Evolutionary conservation across 2,888 invertebrate genomes (phyloP), one percentile per base, ranked within the genome.

Genomic region (Mycalesis mineus): DNA sequence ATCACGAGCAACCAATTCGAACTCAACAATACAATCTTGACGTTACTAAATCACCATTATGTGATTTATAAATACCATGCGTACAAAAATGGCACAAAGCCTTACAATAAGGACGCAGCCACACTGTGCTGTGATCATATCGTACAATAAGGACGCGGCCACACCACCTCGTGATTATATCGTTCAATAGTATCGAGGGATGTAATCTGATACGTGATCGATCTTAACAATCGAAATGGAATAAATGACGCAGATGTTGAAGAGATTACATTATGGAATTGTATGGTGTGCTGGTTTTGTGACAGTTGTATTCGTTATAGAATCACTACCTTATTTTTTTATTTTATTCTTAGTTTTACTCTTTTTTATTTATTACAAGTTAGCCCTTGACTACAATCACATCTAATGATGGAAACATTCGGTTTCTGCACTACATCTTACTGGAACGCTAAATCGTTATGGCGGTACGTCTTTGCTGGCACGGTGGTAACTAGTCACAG

Each of bases 121-220:
- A 47, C 47, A 47, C 47, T 15, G 33, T 14, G 15, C n/a, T n/a
- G n/a, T 47, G 47, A 29, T 65, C 64, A 66, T 60, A 62, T 61
- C 57, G 54, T 51, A 70, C 70, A 69, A 70, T 70, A 42, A 33
- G 31, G 31, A 9, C 15, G 0, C 47, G 47, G 33, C 33, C 47
- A 47, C 47, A 47, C 47, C 31, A 47, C 15, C 33, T n/a, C n/a
- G n/a, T 47, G 47, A 29, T 65, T 64, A 66, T 60, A 62, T 61
- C 57, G 54, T 51, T 68, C 70, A 69, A 70, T 70, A 42, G 55
- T 66, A 64, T 67, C 68, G 14, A 42, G 58, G 57, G 63, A 45
- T 64, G 67, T 68, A 68, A 70, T 70, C 68, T 63, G 68, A 71
- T 65, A 60, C 62, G 55, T 65, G 68, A 69, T 68, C 68, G 64